Evolutionary conservation across 2,888 invertebrate species (phyloP).

Genomic region (Deroplatys truncata): DNA sequence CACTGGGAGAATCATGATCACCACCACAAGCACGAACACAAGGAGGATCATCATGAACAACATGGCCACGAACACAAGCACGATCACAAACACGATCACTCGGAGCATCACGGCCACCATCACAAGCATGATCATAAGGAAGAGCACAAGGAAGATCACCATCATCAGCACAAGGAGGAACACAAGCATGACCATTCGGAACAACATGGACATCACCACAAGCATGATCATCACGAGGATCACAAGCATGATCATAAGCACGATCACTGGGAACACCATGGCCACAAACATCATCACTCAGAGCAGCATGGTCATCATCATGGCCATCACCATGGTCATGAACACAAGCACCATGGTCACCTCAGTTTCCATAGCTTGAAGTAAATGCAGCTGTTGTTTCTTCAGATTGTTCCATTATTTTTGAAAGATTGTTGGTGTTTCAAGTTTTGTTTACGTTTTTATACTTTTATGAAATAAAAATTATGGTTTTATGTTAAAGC

Average conservation of each 20-base stretch:
- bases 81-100: background rate
- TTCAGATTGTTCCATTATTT: no score
- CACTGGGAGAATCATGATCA: background rate
- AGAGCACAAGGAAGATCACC: background rate
- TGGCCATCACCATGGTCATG: no score
- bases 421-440: no score
- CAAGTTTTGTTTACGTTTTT: no score
- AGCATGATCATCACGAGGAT: background rate
- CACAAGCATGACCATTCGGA: background rate
- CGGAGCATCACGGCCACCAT: background rate
- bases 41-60: background rate
- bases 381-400: no score
- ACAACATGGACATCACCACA: background rate
- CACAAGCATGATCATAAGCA: background rate
- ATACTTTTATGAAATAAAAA: no score
- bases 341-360: no score
- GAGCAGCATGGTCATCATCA: background rate
- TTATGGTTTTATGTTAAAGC: no score
- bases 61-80: background rate
- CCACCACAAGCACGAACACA: background rate
- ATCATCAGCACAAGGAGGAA: background rate
- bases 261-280: background rate
- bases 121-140: background rate
- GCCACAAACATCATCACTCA: background rate
- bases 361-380: no score